Percentiles rank a stretch among this genome's conserved stretches.
phyloP scores from a whole-genome alignment of 1,140 invertebrate genomes.

The Heliothis subflexa region DNA sequence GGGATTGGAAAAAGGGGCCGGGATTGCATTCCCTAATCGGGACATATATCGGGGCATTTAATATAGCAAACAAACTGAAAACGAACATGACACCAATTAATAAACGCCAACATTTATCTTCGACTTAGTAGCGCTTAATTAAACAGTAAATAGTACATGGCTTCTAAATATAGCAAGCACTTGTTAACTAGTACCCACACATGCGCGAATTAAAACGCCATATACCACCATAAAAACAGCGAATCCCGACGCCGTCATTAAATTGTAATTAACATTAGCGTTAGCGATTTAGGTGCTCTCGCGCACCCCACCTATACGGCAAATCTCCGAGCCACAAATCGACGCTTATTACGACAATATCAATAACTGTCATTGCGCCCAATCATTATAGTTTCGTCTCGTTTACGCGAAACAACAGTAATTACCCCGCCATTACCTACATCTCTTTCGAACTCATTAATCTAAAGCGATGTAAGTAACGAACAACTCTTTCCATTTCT shows the following conservation, averaged over 20 bases:
- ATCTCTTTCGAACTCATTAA: constrained; percentile 82
- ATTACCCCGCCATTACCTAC: constrained; percentile 75
- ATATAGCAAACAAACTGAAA: constrained; percentile 7
- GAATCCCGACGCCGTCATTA: constrained; percentile 62
- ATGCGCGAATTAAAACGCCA: constrained; percentile 55
- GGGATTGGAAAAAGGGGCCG: too few species aligned
- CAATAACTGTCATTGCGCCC: constrained; percentile 80
- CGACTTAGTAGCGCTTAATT: constrained; percentile 16
- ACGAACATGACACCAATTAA: constrained; percentile 27
- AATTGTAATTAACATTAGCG: constrained; percentile 75
- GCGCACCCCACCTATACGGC: constrained; percentile 65
- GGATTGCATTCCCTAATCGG: too few species aligned
- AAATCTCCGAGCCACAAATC: constrained; percentile 62
- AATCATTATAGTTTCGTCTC: constrained; percentile 80
- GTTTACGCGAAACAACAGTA: constrained; percentile 76
- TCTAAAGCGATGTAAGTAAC: constrained; percentile 62
- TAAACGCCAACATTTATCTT: constrained; percentile 21
- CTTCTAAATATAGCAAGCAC: constrained; percentile 45
- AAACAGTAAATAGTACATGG: constrained; percentile 15
- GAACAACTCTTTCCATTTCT: constrained; percentile 73
- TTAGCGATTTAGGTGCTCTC: constrained; percentile 66
- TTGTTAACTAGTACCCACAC: constrained; percentile 36
- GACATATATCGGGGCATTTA: too few species aligned
- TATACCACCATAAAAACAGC: constrained; percentile 52
- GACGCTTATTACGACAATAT: constrained; percentile 72